Evolutionary conservation across 2,888 invertebrate genomes (phyloP).

Genomic region (Craniophora ligustri): DNA sequence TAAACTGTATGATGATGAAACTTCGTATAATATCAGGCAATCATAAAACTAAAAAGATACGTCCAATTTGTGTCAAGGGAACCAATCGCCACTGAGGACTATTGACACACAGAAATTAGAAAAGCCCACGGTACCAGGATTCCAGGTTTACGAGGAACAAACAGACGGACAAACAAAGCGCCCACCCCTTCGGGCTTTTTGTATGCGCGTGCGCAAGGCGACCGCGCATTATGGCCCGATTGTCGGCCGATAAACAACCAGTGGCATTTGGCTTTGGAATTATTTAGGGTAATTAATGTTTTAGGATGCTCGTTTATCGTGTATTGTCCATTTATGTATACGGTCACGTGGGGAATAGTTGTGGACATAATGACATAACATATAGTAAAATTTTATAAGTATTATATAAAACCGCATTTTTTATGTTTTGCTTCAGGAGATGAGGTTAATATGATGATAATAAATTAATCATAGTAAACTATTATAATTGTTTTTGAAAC

Average conservation of each 20-base stretch:
- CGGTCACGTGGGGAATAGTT: not conserved
- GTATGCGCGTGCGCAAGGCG: conserved; percentile 39
- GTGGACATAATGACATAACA: no score
- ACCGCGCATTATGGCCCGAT: conserved; percentile 32
- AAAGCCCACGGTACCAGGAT: conserved; percentile 20
- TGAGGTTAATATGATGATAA: no score
- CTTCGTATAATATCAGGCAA: no score
- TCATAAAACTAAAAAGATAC: not conserved
- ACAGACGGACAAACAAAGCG: conserved; percentile 52
- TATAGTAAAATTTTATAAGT: no score
- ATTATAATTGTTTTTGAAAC: no score
- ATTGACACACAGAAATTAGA: conserved; percentile 51
- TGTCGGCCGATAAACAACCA: conserved; percentile 44
- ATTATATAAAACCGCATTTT: no score
- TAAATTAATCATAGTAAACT: no score
- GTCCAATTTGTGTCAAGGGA: conserved; percentile 17
- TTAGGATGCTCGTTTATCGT: not conserved
- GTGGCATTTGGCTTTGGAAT: conserved; percentile 20
- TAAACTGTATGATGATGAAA: no score
- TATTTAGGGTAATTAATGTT: conserved; percentile 40
- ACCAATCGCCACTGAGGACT: conserved; percentile 23
- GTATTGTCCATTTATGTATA: not conserved
- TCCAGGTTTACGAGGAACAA: conserved; percentile 55
- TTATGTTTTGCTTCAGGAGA: no score
- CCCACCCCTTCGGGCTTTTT: conserved; percentile 57